phyloP scores from a whole-genome alignment of 2,797 vertebrate species.

The Antennarius maculatus region DNA sequence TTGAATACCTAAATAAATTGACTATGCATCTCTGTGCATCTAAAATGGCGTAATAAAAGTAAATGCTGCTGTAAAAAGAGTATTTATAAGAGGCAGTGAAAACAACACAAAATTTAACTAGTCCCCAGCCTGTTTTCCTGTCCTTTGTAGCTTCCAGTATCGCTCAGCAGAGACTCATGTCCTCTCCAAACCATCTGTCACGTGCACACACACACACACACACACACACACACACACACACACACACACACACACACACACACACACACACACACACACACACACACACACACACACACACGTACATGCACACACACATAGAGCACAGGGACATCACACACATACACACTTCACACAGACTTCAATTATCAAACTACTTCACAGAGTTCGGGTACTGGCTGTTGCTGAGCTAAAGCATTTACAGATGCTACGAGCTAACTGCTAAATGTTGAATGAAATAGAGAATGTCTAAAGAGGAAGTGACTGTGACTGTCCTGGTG shows the following conservation, averaged over 20 bases:
- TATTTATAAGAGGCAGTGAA: constrained; percentile 53
- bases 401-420: constrained; percentile 51
- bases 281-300: too few species aligned
- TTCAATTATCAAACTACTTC: constrained; percentile 69
- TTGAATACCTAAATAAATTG: constrained; percentile 6
- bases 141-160: constrained; percentile 45
- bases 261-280: constrained; percentile 31
- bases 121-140: constrained; percentile 40
- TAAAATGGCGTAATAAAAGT: constrained; percentile 44
- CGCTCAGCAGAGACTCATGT: constrained; percentile 59
- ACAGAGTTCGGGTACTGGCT: constrained; percentile 44
- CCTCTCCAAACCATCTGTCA: constrained; percentile 69
- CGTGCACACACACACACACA: constrained; percentile 17
- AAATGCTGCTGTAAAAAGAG: constrained; percentile 50
- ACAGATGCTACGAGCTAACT: constrained; percentile 46
- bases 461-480: constrained; percentile 15
- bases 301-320: too few species aligned
- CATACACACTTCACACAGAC: constrained; percentile 61
- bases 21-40: constrained; percentile 38
- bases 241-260: constrained; percentile 9
- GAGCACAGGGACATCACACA: constrained; percentile 2
- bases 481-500: constrained; percentile 24
- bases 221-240: neutral
- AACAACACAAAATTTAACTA: constrained; percentile 52
- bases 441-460: too few species aligned